phyloP scores from a whole-genome alignment of 1,140 invertebrate species.

The Galendromus occidentalis region DNA sequence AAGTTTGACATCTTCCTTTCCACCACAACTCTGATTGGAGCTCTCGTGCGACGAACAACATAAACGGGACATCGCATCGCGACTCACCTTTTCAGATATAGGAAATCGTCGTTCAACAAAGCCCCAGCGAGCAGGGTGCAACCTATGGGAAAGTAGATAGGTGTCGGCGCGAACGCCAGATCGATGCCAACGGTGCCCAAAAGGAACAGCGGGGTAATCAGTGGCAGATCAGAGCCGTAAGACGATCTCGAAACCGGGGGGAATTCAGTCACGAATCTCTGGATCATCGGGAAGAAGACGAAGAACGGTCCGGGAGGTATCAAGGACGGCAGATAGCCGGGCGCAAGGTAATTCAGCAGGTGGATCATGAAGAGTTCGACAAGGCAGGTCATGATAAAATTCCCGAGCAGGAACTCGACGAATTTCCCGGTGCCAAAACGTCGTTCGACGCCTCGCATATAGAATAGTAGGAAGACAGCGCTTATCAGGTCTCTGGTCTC shows the following conservation, averaged over 20 bases:
- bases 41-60: too few species aligned
- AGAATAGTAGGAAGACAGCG: background rate
- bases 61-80: too few species aligned
- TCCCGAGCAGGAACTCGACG: background rate
- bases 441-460: background rate
- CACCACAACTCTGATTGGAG: too few species aligned
- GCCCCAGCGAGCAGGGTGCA: background rate
- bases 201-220: background rate
- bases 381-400: background rate
- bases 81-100: background rate
- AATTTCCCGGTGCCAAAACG: background rate
- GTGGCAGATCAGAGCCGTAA: background rate
- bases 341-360: background rate
- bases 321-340: background rate
- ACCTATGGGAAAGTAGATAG: background rate
- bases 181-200: background rate
- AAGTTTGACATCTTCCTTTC: too few species aligned
- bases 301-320: constrained; percentile 1
- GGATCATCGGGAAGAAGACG: background rate
- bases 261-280: background rate
- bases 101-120: background rate
- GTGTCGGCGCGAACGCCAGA: background rate
- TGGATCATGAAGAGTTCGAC: background rate
- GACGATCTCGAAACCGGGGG: constrained; percentile 9
- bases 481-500: background rate